Base-by-base conservation (phyloP, 2,888 invertebrate species). In the Steinernema scapterisci region DNA sequence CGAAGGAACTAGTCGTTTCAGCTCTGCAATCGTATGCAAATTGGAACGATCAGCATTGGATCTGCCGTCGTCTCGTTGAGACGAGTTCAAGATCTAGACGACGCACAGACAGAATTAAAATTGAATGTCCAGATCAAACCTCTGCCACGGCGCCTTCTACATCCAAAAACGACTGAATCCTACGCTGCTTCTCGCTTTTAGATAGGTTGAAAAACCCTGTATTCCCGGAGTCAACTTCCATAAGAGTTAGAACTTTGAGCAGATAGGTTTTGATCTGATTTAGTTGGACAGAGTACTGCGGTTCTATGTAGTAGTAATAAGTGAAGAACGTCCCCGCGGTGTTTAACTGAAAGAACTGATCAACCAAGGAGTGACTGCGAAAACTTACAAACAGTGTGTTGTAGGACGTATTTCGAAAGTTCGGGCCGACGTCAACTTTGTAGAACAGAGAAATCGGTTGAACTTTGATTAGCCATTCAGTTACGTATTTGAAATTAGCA, bases 381-480 rank as follows among this genome's bases (percentile, higher is more conserved):
- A 9, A 25, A 25, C 54, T 2, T 21, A 76, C 77, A 9, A 46
- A 78, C 31, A 77, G 16, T 45, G 77, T 76, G 44, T 78, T 77
- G 27, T 19, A 71, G 56, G 54, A 71, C n/a, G 77, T 73, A 19
- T 77, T 52, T 31, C 70, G 51, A 44, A 78, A 70, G 56, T 77
- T 77, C 5, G 77, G 77, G 2, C 73, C 77, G 19, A 77, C 77
- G 45, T 52, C 71, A 23, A 77, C 70, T 19, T 44, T 52, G 52
- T 77, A 77, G 74, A 77, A 77, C 19, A 77, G 72, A 21, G 72
- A 72, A 9, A 77, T 71, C 25, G 77, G 77, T 38, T 72, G 77
- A 3, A 77, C 77, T 19, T 73, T 72, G 46, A 77, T 78, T 23
- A 77, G 54, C 77, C 77, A 77, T 38, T 77, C 77, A 19, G 77